Percentiles rank a stretch among this genome's conserved stretches.
Conservation (phyloP, 2,888 invertebrate species). For the Pristionchus arcanus region DNA sequence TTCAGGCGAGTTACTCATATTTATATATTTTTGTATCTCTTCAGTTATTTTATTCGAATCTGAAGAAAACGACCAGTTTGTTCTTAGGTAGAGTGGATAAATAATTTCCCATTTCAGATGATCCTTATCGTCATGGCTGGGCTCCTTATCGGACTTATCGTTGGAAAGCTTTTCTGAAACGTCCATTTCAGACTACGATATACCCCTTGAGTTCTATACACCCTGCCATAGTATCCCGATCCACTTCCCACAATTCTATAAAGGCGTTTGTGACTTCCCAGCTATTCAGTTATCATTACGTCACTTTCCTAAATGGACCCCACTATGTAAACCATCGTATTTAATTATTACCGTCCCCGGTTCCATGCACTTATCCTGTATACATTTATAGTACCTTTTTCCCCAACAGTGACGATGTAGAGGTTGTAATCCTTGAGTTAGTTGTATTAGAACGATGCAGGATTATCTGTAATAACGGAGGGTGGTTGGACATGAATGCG, state of each 20-base stretch:
- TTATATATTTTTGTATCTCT: neutral
- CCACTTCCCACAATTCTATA: conserved; percentile 21
- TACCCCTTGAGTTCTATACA: conserved; percentile 24
- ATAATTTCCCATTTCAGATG: conserved; percentile 59
- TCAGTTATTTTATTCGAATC: neutral
- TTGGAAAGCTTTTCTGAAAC: conserved; percentile 73
- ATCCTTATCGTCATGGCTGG: conserved; percentile 73
- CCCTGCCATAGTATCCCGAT: conserved; percentile 40
- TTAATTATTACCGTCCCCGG: neutral
- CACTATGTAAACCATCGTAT: conserved; percentile 10
- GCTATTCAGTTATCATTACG: neutral
- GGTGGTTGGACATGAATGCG: neutral
- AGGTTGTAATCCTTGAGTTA: conserved; percentile 35
- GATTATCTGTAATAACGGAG: neutral
- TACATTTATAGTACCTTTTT: neutral
- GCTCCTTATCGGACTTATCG: conserved; percentile 75
- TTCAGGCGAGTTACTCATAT: conserved; percentile 58
- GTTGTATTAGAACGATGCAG: conserved; percentile 43
- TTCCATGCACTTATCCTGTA: conserved; percentile 13
- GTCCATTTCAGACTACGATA: neutral
- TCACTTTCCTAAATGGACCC: conserved; percentile 40
- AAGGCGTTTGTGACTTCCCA: conserved; percentile 45
- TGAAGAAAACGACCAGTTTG: neutral
- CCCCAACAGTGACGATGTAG: conserved; percentile 23
- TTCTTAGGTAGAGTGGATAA: neutral